phyloP scores from a whole-genome alignment of 1,140 invertebrate genomes.

The Ips typographus region DNA sequence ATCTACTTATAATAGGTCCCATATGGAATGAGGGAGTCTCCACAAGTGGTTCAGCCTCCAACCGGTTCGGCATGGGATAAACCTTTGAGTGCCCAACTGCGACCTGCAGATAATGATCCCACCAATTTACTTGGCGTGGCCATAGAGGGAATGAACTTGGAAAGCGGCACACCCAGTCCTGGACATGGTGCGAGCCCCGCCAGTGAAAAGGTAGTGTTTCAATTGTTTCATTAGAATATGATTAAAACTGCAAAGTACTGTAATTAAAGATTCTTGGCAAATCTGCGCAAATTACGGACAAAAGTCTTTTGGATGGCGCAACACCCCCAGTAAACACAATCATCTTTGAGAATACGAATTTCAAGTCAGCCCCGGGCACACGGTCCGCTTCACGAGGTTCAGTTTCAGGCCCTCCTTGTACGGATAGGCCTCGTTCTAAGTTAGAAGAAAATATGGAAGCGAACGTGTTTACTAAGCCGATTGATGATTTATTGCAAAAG shows the following conservation, averaged over 20 bases:
- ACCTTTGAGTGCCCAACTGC: constrained; percentile 67
- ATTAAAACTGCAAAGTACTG: background rate
- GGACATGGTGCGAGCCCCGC: constrained; percentile 62
- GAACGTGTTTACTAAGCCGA: constrained; percentile 62
- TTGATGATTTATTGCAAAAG: constrained; percentile 57
- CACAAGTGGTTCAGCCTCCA: constrained; percentile 62
- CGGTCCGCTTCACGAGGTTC: constrained; percentile 39
- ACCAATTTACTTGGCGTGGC: constrained; percentile 48
- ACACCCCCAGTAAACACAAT: constrained; percentile 83
- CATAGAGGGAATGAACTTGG: constrained; percentile 52
- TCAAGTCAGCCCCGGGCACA: constrained; percentile 65
- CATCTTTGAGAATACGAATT: constrained; percentile 91
- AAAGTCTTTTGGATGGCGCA: constrained; percentile 67
- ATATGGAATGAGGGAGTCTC: constrained; percentile 54
- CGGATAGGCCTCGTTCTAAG: constrained; percentile 44
- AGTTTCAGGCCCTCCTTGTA: constrained; percentile 19
- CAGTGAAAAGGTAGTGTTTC: constrained; percentile 51
- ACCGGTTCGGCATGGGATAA: constrained; percentile 84
- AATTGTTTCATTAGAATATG: background rate
- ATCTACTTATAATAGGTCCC: too few species aligned
- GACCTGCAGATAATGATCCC: constrained; percentile 46
- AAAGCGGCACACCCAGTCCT: constrained; percentile 52
- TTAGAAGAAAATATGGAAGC: constrained; percentile 45
- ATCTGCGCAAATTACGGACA: constrained; percentile 56
- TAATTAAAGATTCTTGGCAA: constrained; percentile 30